These are phyloP conservation scores for Drosophila ogumai DNA, from an alignment of 1,140 invertebrate species.

Conservation along the genomic window DNA sequence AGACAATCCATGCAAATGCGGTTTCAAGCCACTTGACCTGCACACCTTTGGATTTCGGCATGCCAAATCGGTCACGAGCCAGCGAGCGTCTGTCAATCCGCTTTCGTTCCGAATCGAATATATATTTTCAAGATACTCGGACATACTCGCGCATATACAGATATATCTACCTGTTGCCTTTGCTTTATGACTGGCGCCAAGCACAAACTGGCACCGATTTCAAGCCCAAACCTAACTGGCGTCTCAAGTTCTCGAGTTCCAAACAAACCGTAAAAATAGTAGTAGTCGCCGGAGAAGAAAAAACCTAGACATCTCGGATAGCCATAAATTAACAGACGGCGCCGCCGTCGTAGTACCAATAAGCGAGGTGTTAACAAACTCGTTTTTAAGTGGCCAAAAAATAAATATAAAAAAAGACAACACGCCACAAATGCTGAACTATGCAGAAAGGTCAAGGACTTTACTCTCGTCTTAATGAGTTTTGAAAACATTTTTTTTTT, in stretches of 20 bases:
- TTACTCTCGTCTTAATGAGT: constrained; percentile 1
- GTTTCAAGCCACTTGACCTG: constrained; percentile 40
- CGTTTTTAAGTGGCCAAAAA: constrained; percentile 60
- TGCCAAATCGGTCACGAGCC: constrained; percentile 29
- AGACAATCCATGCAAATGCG: constrained; percentile 43
- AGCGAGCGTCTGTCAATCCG: constrained; percentile 23
- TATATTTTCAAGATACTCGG: constrained; percentile 24
- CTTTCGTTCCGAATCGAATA: constrained; percentile 25
- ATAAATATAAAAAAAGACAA: constrained; percentile 30
- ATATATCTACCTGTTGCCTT: constrained; percentile 35
- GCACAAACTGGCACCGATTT: constrained; percentile 75
- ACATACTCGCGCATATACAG: neutral
- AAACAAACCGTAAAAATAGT: constrained; percentile 67
- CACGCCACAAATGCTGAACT: constrained; percentile 38
- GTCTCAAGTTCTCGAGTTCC: constrained; percentile 60
- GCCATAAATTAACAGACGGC: constrained; percentile 64
- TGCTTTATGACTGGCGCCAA: constrained; percentile 71
- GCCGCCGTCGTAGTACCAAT: constrained; percentile 52
- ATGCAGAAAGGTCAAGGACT: constrained; percentile 70
- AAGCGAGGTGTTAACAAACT: constrained; percentile 71
- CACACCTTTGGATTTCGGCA: constrained; percentile 49
- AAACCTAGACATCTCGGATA: constrained; percentile 33
- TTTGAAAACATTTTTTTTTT: constrained; percentile 15
- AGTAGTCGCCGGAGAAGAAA: constrained; percentile 34
- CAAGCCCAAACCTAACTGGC: constrained; percentile 53